These are phyloP conservation scores for Maniola hyperantus DNA, from an alignment of 2,888 invertebrate genomes.

Conservation along the genomic window DNA sequence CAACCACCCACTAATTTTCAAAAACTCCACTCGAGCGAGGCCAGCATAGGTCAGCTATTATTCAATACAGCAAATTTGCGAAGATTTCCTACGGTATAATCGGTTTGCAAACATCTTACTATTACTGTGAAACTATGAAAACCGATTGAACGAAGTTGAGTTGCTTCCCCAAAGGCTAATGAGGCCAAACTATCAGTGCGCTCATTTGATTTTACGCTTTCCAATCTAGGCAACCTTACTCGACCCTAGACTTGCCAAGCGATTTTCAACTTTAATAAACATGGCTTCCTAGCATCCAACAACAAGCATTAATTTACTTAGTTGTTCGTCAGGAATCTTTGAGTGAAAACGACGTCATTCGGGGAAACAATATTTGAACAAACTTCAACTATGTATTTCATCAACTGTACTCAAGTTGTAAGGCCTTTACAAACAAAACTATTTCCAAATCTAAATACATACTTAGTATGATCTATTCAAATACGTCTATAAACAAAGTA, in stretches of 20 bases:
- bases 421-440: not conserved
- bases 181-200: slow-evolving; percentile 59
- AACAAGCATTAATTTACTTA: slow-evolving; percentile 66
- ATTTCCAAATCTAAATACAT: not conserved
- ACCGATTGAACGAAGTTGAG: slow-evolving; percentile 37
- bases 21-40: no score
- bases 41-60: no score
- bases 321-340: slow-evolving; percentile 55
- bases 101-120: not conserved
- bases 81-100: not conserved
- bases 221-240: slow-evolving; percentile 55
- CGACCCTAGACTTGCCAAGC: slow-evolving; percentile 46
- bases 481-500: no score
- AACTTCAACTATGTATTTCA: not conserved
- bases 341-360: slow-evolving; percentile 45
- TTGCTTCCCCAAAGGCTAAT: slow-evolving; percentile 56
- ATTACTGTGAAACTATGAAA: not conserved
- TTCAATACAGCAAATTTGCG: not conserved
- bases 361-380: not conserved
- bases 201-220: slow-evolving; percentile 69
- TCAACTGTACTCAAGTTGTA: not conserved
- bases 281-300: slow-evolving; percentile 52
- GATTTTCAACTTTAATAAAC: slow-evolving; percentile 46
- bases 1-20: no score
- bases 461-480: not conserved